Percentiles rank a stretch among this genome's conserved stretches.
These are phyloP conservation scores for Scomber scombrus DNA, from an alignment of 2,113 vertebrate species.

Conservation along the genomic window DNA sequence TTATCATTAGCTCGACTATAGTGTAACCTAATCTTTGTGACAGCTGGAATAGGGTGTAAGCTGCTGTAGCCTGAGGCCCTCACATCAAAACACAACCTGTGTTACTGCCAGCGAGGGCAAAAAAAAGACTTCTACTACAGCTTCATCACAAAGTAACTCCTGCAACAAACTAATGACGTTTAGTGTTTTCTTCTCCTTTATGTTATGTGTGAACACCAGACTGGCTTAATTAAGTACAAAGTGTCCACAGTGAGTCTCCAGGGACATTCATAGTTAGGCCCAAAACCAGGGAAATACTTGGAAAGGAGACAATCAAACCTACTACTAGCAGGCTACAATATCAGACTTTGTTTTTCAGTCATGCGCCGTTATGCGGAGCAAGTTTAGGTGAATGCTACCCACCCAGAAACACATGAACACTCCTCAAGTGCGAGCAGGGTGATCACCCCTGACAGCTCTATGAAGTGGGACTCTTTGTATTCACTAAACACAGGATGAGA, in stretches of 20 bases:
- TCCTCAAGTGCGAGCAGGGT: not conserved
- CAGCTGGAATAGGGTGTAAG: not conserved
- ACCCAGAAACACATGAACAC: not conserved
- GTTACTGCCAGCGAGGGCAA: not conserved
- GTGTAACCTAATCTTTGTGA: not conserved
- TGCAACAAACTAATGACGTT: not conserved
- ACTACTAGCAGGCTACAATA: no score
- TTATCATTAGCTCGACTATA: not conserved
- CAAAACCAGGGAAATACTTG: not conserved
- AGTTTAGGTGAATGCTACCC: not conserved
- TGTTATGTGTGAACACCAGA: not conserved
- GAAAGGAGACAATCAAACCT: not conserved
- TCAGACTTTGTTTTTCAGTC: no score
- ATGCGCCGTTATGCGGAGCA: not conserved
- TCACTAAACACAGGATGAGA: constrained; percentile 21
- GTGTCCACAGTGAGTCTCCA: not conserved
- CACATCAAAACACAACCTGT: constrained; percentile 2
- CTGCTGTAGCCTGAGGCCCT: not conserved
- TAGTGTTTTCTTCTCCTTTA: not conserved
- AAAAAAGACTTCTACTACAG: not conserved
- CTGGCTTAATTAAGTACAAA: not conserved
- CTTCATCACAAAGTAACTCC: constrained; percentile 7
- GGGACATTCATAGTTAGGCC: not conserved
- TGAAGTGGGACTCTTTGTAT: not conserved
- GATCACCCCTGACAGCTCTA: not conserved